Percentiles rank a stretch among this genome's conserved stretches.
These are phyloP conservation scores for Alosa alosa DNA, from an alignment of 2,113 vertebrate genomes.

Conservation along the genomic window DNA sequence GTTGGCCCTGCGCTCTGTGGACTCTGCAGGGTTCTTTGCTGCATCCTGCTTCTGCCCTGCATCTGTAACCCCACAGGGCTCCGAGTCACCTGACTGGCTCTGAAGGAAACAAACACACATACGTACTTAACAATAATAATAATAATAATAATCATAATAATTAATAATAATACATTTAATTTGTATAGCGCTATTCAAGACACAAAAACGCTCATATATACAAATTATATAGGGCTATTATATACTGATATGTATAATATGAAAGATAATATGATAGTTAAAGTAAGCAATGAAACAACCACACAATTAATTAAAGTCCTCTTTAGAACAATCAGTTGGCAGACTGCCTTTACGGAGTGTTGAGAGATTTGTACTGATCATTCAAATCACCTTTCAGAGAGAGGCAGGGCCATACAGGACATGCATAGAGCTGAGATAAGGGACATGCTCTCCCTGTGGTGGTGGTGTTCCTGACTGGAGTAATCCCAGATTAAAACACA, in stretches of 20 bases:
- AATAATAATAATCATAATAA: background rate
- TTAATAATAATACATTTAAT: too few species aligned
- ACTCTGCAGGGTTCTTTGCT: slow-evolving; percentile 31
- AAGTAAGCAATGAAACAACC: background rate
- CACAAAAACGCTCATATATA: too few species aligned
- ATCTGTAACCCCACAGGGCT: slow-evolving; percentile 44
- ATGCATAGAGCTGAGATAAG: background rate
- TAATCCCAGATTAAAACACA: slow-evolving; percentile 15
- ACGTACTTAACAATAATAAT: background rate
- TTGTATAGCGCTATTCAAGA: too few species aligned
- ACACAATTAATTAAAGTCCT: too few species aligned
- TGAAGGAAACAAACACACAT: slow-evolving; percentile 35
- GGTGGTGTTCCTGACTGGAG: background rate
- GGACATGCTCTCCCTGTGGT: background rate
- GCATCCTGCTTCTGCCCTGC: slow-evolving; percentile 31
- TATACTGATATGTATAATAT: too few species aligned
- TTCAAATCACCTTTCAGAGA: background rate
- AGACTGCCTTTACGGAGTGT: background rate
- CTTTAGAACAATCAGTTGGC: background rate
- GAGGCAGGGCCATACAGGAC: background rate
- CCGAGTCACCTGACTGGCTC: slow-evolving; percentile 59
- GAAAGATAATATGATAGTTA: background rate
- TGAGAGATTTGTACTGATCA: background rate
- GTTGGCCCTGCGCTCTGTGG: slow-evolving; percentile 42
- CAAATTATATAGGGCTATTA: too few species aligned